phyloP scores from a whole-genome alignment of 2,113 vertebrate species.

The Sylvietta virens region DNA sequence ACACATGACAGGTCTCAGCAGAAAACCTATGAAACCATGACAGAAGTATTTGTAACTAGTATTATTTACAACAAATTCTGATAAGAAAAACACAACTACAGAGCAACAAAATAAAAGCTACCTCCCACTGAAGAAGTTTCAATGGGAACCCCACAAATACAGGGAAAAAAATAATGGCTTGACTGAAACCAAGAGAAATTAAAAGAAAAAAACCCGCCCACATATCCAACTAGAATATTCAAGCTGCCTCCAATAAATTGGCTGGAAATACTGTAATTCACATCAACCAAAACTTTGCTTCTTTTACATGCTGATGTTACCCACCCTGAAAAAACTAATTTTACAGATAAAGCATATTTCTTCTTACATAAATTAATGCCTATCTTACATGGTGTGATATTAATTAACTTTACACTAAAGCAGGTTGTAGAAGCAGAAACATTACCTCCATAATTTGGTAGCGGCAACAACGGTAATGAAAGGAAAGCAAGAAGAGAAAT shows the following conservation, averaged over 20 bases:
- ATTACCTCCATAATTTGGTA: not conserved
- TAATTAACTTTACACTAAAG: not conserved
- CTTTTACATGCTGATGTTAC: not conserved
- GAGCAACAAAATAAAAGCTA: not conserved
- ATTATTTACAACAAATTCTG: not conserved
- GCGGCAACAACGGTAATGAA: not conserved
- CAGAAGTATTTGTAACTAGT: not conserved
- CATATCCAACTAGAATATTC: not conserved
- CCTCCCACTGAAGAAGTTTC: not conserved
- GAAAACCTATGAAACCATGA: not conserved
- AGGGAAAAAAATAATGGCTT: not conserved
- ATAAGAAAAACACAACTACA: not conserved
- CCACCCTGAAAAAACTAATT: not conserved
- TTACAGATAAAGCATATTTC: not conserved
- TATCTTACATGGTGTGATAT: not conserved
- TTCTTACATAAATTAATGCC: not conserved
- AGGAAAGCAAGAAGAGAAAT: not conserved
- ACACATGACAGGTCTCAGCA: not conserved
- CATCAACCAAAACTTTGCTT: not conserved
- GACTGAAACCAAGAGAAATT: not conserved
- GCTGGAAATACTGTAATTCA: not conserved
- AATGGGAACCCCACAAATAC: not conserved
- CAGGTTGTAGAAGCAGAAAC: not conserved
- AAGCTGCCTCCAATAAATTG: not conserved
- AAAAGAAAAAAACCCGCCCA: not conserved